These are phyloP conservation scores for Acestrorhynchus altus DNA, from an alignment of 2,797 vertebrate species.

Conservation along the genomic window DNA sequence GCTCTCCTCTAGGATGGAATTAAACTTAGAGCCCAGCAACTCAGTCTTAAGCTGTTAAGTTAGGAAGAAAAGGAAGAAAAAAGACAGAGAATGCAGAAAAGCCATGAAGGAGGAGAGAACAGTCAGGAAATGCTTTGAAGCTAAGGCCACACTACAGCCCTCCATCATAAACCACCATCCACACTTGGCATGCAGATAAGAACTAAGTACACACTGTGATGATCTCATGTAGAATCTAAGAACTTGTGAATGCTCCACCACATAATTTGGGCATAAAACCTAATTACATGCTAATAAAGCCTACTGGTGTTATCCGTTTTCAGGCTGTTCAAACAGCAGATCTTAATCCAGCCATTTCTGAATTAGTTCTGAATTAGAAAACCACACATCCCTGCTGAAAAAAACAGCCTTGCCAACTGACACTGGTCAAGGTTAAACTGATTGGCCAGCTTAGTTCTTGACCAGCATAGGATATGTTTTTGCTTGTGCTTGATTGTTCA, in stretches of 20 bases:
- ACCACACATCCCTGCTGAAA: not conserved
- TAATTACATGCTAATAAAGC: not conserved
- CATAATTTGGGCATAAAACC: conserved; percentile 7
- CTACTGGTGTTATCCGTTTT: not conserved
- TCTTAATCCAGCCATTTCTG: not conserved
- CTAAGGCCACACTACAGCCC: conserved; percentile 44
- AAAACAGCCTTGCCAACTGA: too few relatives aligned
- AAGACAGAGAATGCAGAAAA: conserved; percentile 81
- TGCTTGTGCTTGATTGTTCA: too few relatives aligned
- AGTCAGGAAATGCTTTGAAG: conserved; percentile 62
- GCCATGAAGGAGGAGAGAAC: conserved; percentile 83
- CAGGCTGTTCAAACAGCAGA: not conserved
- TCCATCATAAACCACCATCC: conserved; percentile 39
- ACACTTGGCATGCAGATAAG: conserved; percentile 43
- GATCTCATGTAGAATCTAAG: not conserved
- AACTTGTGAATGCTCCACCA: not conserved
- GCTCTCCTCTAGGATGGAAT: conserved; percentile 87
- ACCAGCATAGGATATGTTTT: too few relatives aligned
- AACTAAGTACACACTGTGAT: not conserved
- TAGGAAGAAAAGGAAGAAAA: conserved; percentile 82
- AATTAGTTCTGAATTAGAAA: not conserved
- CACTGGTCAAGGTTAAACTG: too few relatives aligned
- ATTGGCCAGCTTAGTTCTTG: too few relatives aligned
- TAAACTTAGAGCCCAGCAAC: conserved; percentile 90
- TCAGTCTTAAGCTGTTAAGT: conserved; percentile 89